These are phyloP conservation scores for Myiagra hebetior DNA, from an alignment of 2,113 vertebrate genomes.

Conservation along the genomic window DNA sequence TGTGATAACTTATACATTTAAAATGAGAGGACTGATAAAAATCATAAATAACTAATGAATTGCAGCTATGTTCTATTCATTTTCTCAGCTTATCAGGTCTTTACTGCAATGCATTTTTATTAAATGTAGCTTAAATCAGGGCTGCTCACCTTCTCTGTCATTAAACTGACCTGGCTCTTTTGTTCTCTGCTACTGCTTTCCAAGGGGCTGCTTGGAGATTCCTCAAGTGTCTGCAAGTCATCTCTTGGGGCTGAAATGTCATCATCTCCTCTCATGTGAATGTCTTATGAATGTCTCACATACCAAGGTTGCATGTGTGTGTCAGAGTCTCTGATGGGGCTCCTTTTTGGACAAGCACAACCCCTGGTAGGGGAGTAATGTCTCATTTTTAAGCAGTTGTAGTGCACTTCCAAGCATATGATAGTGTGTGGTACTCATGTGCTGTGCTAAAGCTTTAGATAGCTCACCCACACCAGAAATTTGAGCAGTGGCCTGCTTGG, in stretches of 20 bases:
- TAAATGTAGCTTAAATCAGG: background rate
- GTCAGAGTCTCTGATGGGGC: background rate
- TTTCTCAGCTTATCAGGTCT: background rate
- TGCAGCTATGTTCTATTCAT: background rate
- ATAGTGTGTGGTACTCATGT: background rate
- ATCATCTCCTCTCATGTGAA: background rate
- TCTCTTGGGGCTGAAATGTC: background rate
- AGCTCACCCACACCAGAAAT: background rate
- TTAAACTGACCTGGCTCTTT: background rate
- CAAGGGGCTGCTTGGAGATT: background rate
- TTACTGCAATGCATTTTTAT: background rate
- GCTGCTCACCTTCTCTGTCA: background rate
- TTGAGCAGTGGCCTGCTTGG: background rate
- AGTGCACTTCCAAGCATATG: background rate
- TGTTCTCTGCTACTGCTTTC: background rate
- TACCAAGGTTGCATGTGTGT: background rate
- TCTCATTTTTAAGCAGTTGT: background rate
- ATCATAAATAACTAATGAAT: constrained; percentile 37
- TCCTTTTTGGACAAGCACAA: background rate
- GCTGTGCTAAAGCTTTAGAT: background rate
- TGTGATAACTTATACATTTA: background rate
- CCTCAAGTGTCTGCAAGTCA: background rate
- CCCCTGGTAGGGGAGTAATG: too few relatives aligned
- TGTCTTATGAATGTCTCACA: background rate
- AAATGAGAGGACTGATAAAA: constrained; percentile 38